Percentiles rank a stretch among this genome's conserved stretches.
These are phyloP conservation scores for Mixornis gularis DNA, from an alignment of 2,113 vertebrate species.

Conservation along the genomic window DNA sequence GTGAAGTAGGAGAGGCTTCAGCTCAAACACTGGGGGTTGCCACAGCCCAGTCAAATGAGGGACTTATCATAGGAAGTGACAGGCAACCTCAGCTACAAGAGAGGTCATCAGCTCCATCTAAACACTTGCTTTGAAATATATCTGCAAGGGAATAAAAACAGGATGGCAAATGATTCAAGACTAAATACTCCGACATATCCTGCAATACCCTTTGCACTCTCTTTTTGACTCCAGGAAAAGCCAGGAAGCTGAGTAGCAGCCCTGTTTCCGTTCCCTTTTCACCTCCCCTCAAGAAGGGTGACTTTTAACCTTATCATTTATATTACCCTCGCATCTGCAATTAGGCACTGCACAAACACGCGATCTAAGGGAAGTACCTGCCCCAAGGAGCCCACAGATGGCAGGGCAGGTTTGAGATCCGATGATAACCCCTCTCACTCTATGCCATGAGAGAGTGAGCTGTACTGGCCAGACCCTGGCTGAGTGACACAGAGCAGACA, in stretches of 20 bases:
- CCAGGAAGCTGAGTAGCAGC: background rate
- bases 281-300: background rate
- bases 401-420: fast-evolving
- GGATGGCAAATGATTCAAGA: slow-evolving; percentile 31
- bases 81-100: background rate
- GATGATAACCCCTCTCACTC: background rate
- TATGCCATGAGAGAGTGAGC: fast-evolving
- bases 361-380: background rate
- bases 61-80: slow-evolving; percentile 20
- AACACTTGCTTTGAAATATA: slow-evolving; percentile 38
- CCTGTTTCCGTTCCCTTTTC: slow-evolving; percentile 17
- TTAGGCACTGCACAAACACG: background rate
- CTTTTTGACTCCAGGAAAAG: slow-evolving; percentile 42
- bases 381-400: background rate
- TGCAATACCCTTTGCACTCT: slow-evolving; percentile 52
- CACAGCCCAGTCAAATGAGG: background rate
- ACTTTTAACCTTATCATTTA: slow-evolving; percentile 55
- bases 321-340: slow-evolving; percentile 5
- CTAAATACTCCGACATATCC: slow-evolving; percentile 4
- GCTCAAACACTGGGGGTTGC: background rate
- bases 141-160: slow-evolving; percentile 42
- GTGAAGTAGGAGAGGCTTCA: background rate
- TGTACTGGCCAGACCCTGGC: background rate
- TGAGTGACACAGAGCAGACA: background rate
- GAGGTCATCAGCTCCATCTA: slow-evolving; percentile 3